Percentiles rank a stretch among this genome's conserved stretches.
Evolutionary conservation across 2,888 invertebrate genomes (phyloP).

Genomic region (Asteroscopus sphinx): DNA sequence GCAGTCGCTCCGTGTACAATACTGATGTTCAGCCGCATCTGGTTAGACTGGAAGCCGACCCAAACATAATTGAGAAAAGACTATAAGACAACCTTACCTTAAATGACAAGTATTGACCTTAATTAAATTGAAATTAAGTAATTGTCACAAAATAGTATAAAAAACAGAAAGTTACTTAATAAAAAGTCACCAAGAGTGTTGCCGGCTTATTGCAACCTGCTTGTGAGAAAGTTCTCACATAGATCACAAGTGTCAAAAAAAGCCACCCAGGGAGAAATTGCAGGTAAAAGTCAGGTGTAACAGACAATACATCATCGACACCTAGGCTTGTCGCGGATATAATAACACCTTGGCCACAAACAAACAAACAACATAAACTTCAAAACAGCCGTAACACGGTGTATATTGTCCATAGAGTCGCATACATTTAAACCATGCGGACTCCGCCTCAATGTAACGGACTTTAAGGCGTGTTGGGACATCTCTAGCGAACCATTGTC

Average conservation of each 20-base stretch:
- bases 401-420: constrained; percentile 46
- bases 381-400: constrained; percentile 34
- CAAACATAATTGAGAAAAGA: too few species aligned
- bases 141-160: too few species aligned
- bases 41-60: too few species aligned
- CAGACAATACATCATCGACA: constrained; percentile 40
- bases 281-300: constrained; percentile 37
- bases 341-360: constrained; percentile 41
- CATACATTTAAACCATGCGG: constrained; percentile 56
- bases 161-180: too few species aligned
- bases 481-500: constrained; percentile 63
- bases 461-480: constrained; percentile 53
- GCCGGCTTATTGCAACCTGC: too few species aligned
- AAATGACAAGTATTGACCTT: too few species aligned
- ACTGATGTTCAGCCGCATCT: too few species aligned
- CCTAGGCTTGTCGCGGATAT: constrained; percentile 30
- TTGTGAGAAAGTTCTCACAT: constrained; percentile 35
- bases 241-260: constrained; percentile 42
- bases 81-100: too few species aligned
- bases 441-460: constrained; percentile 49
- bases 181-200: too few species aligned
- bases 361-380: constrained; percentile 52
- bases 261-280: constrained; percentile 49
- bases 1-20: too few species aligned
- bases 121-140: too few species aligned